Conservation (phyloP, 2,888 invertebrate genomes). For the Choreutis nemorana region DNA sequence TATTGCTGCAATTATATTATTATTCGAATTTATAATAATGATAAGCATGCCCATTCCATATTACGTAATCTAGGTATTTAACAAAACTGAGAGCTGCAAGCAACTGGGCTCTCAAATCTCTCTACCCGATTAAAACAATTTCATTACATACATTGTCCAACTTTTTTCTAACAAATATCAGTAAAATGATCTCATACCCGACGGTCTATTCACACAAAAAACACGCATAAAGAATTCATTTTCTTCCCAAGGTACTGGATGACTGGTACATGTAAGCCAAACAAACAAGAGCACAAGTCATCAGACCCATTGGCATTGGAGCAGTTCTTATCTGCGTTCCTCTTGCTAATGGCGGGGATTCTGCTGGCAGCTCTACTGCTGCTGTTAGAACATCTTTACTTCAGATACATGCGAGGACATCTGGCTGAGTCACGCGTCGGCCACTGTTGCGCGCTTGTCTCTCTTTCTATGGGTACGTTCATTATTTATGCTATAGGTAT, state of each 20-base stretch:
- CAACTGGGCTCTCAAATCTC: too few relatives aligned
- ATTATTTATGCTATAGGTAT: too few relatives aligned
- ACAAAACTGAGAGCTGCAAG: too few relatives aligned
- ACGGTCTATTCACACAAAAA: not conserved
- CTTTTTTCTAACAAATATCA: too few relatives aligned
- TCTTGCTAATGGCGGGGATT: slow-evolving; percentile 94
- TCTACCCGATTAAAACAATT: too few relatives aligned
- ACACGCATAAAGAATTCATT: too few relatives aligned
- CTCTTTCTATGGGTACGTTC: slow-evolving; percentile 81
- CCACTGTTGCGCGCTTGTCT: slow-evolving; percentile 94
- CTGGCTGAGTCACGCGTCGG: slow-evolving; percentile 90
- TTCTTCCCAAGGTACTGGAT: slow-evolving; percentile 82
- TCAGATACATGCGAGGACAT: slow-evolving; percentile 89
- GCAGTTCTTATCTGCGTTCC: slow-evolving; percentile 97
- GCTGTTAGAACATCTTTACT: slow-evolving; percentile 92
- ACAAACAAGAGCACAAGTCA: slow-evolving; percentile 89
- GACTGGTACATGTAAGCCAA: slow-evolving; percentile 94
- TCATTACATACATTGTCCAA: too few relatives aligned
- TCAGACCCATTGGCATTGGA: slow-evolving; percentile 90
- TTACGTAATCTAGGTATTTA: too few relatives aligned
- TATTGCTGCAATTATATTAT: too few relatives aligned
- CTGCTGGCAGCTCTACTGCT: slow-evolving; percentile 87
- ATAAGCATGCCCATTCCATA: too few relatives aligned
- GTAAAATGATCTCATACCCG: too few relatives aligned
- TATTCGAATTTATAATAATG: too few relatives aligned